Percentiles rank a stretch among this genome's conserved stretches.
Conservation (phyloP, 2,888 invertebrate genomes). For the Watsonalla cultraria region DNA sequence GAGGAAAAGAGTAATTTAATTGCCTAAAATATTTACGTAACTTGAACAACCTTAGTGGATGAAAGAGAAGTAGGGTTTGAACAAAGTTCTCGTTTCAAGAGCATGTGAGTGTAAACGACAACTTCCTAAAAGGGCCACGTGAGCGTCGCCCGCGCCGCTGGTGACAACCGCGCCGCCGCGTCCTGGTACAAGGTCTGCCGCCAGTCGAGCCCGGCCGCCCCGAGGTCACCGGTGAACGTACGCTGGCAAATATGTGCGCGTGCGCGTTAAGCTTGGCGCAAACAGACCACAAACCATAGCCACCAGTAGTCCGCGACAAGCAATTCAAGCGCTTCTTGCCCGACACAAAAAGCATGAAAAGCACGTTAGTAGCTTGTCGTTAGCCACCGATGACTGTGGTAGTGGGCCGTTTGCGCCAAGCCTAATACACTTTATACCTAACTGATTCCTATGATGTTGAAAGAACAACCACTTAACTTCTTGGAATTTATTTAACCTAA, state of each 20-base stretch:
- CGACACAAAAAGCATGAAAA: constrained; percentile 13
- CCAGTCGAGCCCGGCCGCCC: constrained; percentile 32
- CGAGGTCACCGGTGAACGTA: constrained; percentile 71
- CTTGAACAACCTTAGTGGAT: not conserved
- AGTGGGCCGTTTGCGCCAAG: no score
- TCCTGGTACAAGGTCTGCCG: constrained; percentile 61
- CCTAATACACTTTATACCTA: no score
- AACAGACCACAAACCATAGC: no score
- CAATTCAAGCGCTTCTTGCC: constrained; percentile 13
- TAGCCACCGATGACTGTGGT: no score
- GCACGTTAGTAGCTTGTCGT: not conserved
- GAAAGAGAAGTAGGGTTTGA: not conserved
- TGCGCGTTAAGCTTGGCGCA: constrained; percentile 26
- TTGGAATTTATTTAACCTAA: constrained; percentile 6
- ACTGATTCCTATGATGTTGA: no score
- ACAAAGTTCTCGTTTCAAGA: constrained; percentile 25
- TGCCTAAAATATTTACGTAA: no score
- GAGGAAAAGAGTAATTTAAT: no score
- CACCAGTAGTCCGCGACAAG: no score
- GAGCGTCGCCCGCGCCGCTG: constrained; percentile 19
- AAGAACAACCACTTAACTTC: no score
- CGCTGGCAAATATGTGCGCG: constrained; percentile 48
- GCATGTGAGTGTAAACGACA: constrained; percentile 21
- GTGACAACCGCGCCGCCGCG: constrained; percentile 39
- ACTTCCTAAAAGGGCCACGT: constrained; percentile 32